Percentiles rank a stretch among this genome's conserved stretches.
These are phyloP conservation scores for Selene dorsalis DNA, from an alignment of 2,797 vertebrate species.

Conservation along the genomic window DNA sequence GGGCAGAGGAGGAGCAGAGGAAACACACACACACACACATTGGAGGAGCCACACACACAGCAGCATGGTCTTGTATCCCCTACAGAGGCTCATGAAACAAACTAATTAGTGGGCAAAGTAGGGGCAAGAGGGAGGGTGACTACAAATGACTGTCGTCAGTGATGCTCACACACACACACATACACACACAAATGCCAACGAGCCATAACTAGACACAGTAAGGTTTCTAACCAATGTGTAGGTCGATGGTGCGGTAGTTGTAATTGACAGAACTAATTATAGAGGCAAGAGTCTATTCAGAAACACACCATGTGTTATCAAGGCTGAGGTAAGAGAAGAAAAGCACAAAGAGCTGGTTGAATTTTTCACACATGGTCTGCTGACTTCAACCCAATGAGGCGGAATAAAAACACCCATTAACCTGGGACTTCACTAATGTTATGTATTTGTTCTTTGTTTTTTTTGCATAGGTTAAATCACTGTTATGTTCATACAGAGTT, in stretches of 20 bases:
- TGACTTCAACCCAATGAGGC: slow-evolving; percentile 24
- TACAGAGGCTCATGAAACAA: slow-evolving; percentile 68
- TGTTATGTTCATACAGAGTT: slow-evolving; percentile 24
- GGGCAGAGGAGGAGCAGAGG: slow-evolving; percentile 35
- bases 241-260: slow-evolving; percentile 7
- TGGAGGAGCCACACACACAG: slow-evolving; percentile 13
- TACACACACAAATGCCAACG: neutral
- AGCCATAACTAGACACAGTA: slow-evolving; percentile 20
- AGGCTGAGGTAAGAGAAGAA: slow-evolving; percentile 8
- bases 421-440: slow-evolving; percentile 23
- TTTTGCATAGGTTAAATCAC: slow-evolving; percentile 46
- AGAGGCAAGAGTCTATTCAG: slow-evolving; percentile 29
- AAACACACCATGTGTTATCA: slow-evolving; percentile 40
- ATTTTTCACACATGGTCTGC: neutral
- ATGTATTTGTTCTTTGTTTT: neutral
- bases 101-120: slow-evolving; percentile 64
- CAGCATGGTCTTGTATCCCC: slow-evolving; percentile 42
- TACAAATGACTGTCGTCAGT: slow-evolving; percentile 61
- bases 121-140: slow-evolving; percentile 46
- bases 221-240: slow-evolving; percentile 26
- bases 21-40: slow-evolving; percentile 30
- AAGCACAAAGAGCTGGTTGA: neutral
- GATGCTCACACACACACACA: slow-evolving; percentile 18
- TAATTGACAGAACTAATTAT: slow-evolving; percentile 58
- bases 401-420: slow-evolving; percentile 36